phyloP scores from a whole-genome alignment of 2,888 invertebrate genomes.

The Trachelus tabidus region DNA sequence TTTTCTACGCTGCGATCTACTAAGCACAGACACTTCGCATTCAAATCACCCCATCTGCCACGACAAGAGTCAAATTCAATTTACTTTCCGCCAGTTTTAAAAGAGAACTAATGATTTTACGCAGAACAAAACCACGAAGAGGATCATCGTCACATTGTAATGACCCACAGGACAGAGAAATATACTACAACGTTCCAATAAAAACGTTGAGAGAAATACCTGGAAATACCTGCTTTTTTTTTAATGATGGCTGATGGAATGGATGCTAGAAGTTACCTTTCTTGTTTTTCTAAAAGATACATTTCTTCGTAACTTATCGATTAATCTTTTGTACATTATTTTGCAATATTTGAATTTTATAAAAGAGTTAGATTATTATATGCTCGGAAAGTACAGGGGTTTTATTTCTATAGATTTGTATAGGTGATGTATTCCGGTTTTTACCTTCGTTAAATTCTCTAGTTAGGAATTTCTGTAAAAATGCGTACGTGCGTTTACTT shows the following conservation, averaged over 20 bases:
- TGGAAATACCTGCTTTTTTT: neutral
- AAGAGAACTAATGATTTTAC: neutral
- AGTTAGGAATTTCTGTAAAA: neutral
- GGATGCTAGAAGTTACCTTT: neutral
- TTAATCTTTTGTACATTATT: neutral
- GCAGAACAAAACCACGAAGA: neutral
- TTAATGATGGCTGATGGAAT: neutral
- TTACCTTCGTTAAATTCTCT: neutral
- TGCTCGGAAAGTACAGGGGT: neutral
- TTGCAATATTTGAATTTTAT: neutral
- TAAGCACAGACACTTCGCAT: neutral
- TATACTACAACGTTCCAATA: neutral
- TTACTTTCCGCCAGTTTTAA: neutral
- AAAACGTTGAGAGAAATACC: neutral
- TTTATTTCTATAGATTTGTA: neutral
- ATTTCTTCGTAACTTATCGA: neutral
- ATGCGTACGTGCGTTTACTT: neutral
- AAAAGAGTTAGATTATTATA: neutral
- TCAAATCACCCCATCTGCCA: neutral
- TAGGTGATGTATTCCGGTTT: neutral
- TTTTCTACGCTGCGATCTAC: neutral
- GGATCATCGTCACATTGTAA: neutral
- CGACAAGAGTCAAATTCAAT: neutral
- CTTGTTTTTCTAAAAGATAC: neutral
- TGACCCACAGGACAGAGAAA: neutral